phyloP scores from a whole-genome alignment of 2,113 vertebrate genomes.

The Balaenoptera acutorostrata region DNA sequence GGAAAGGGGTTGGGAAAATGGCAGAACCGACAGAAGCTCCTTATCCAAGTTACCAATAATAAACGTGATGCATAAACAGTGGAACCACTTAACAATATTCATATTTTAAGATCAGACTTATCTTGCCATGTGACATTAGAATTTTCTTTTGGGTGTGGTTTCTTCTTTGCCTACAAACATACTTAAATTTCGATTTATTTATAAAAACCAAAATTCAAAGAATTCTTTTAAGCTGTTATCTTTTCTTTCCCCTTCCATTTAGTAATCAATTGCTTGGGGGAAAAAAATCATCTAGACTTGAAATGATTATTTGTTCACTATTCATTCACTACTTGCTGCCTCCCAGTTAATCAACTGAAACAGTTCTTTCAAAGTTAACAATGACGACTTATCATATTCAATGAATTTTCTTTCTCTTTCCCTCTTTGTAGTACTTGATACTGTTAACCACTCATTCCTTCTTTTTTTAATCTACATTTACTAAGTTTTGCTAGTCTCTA shows the following conservation, averaged over 20 bases:
- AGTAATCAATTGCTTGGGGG: not conserved
- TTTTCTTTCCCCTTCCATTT: not conserved
- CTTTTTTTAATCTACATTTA: not conserved
- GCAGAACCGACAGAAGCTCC: not conserved
- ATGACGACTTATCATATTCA: not conserved
- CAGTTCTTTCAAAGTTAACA: conserved; percentile 27
- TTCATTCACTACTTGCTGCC: not conserved
- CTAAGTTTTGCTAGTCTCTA: not conserved
- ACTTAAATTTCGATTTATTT: not conserved
- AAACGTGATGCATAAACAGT: not conserved
- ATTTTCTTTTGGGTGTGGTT: not conserved
- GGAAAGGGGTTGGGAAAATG: not conserved
- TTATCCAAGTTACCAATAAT: not conserved
- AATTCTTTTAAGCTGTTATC: not conserved
- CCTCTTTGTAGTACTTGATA: not conserved
- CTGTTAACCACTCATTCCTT: not conserved
- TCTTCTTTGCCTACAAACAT: not conserved
- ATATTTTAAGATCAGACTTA: not conserved
- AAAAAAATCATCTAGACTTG: not conserved
- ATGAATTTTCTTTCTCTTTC: not conserved
- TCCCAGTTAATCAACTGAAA: not conserved
- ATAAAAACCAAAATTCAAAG: conserved; percentile 10
- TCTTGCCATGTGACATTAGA: not conserved
- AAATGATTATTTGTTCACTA: conserved; percentile 17
- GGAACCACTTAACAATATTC: not conserved